phyloP scores from a whole-genome alignment of 2,113 vertebrate genomes.

The Hippocampus abdominalis region DNA sequence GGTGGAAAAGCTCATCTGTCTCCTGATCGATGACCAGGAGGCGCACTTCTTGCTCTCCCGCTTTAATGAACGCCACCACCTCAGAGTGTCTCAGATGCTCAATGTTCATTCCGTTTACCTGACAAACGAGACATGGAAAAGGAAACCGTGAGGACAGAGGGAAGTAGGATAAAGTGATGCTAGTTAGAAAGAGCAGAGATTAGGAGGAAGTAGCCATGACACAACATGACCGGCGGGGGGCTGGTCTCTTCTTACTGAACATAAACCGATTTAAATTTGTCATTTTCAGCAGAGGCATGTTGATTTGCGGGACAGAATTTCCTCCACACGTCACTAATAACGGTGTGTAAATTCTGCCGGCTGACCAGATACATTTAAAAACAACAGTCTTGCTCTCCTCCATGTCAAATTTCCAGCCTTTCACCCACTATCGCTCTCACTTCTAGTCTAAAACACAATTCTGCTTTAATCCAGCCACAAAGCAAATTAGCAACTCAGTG shows the following conservation, averaged over 20 bases:
- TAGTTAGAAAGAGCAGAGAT: not conserved
- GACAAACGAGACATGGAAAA: conserved; percentile 13
- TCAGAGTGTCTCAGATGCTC: conserved; percentile 83
- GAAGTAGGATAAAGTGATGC: not conserved
- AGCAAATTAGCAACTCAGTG: conserved; percentile 10
- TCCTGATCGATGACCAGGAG: conserved; percentile 87
- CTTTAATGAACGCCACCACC: conserved; percentile 84
- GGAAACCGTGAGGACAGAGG: not conserved
- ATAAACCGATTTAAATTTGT: not conserved
- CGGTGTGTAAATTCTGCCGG: not conserved
- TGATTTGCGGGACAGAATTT: conserved; percentile 31
- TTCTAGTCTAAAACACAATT: conserved; percentile 6
- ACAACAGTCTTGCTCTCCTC: not conserved
- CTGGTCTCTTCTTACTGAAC: not conserved
- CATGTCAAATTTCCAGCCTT: not conserved
- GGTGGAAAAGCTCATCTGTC: conserved; percentile 83
- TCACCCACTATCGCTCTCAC: not conserved
- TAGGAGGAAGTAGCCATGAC: not conserved
- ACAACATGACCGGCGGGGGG: conserved; percentile 13
- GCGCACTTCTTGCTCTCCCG: conserved; percentile 71
- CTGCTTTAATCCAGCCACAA: conserved; percentile 30
- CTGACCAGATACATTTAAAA: not conserved
- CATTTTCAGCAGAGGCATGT: conserved; percentile 1
- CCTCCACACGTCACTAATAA: conserved; percentile 2
- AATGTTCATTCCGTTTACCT: conserved; percentile 87